Evolutionary conservation across 2,888 invertebrate species (phyloP).

Genomic region (Calliopum simillimum): DNA sequence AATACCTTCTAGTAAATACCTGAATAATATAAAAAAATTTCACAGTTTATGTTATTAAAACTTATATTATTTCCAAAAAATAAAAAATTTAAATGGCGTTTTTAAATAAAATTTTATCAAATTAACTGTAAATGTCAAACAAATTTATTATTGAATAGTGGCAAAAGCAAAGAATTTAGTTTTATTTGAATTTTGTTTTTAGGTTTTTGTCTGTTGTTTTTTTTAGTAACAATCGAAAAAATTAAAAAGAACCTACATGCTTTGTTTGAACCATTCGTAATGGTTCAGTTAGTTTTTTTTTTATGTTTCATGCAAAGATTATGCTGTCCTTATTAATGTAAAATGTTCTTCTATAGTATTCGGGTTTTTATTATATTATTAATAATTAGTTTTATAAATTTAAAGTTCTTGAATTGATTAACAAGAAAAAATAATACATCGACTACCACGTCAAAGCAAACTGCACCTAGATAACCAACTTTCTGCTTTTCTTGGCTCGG

Average conservation of each 20-base stretch:
- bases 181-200: too few relatives aligned
- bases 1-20: constrained; percentile 18
- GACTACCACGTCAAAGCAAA: constrained; percentile 82
- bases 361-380: constrained; percentile 43
- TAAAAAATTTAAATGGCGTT: background rate
- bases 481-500: constrained; percentile 83
- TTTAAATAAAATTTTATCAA: background rate
- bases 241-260: background rate
- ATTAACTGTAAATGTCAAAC: background rate
- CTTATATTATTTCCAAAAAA: background rate
- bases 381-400: constrained; percentile 47
- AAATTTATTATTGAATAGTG: too few relatives aligned
- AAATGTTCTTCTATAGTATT: constrained; percentile 40
- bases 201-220: too few relatives aligned
- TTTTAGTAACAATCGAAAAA: constrained; percentile 1
- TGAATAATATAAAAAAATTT: constrained; percentile 21
- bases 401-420: constrained; percentile 51
- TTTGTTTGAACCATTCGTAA: background rate
- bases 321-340: constrained; percentile 38
- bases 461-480: constrained; percentile 90
- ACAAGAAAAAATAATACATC: constrained; percentile 63
- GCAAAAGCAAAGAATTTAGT: too few relatives aligned
- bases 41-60: background rate
- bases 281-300: constrained; percentile 19
- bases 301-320: constrained; percentile 32